Base-by-base conservation (phyloP, 92 coral and sea anemone genomes). In the Palythoa caribaeorum region DNA sequence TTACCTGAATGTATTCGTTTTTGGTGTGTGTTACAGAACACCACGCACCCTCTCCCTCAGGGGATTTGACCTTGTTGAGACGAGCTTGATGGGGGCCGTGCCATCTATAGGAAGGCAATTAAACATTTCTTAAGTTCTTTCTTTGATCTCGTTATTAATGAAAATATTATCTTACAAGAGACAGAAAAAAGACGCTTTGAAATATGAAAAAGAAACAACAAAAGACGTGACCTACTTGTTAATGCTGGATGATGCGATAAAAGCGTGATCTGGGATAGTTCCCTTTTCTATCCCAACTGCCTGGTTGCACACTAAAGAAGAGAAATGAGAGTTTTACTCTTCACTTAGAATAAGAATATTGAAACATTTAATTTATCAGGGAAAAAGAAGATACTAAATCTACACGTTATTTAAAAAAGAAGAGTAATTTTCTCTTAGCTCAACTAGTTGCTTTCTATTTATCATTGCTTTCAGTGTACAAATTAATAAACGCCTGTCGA, bases 31-130 rank as follows among this genome's bases (percentile, higher is more conserved):
- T 8, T 15, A 38, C 60, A 37, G 86, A 65, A 74, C 86, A 81
- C 86, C 86, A 81, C 52, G 86, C 86, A 11, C 86, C 86, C 6
- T 81, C 86, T 65, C 86, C 86, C 21, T 81, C 47, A 1, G 20
- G 38, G 10, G 76, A 17, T n/a, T 81, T 81, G 57, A 81, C 86
- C 19, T 81, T 66, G 38, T 81, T 81, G 1, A 81, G 75, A 6
- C 86, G 86, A 71, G 86, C 86, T 55, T 81, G 86, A 71, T 81
- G 75, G 7, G 86, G 76, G 7, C 75, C 73, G 36, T 69, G 73
- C 73, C 73, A 69, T 69, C 73, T 69, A 8, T 5, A 17, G 8
- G 8, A 62, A n/a, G 21, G 36, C 4, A 1, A 69, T 35, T 8
- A 70, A 70, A 70, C 13, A 6, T 9, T 21, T 7, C 11, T 3